phyloP scores from a whole-genome alignment of 2,113 vertebrate genomes.

The Actenoides lindsayi region DNA sequence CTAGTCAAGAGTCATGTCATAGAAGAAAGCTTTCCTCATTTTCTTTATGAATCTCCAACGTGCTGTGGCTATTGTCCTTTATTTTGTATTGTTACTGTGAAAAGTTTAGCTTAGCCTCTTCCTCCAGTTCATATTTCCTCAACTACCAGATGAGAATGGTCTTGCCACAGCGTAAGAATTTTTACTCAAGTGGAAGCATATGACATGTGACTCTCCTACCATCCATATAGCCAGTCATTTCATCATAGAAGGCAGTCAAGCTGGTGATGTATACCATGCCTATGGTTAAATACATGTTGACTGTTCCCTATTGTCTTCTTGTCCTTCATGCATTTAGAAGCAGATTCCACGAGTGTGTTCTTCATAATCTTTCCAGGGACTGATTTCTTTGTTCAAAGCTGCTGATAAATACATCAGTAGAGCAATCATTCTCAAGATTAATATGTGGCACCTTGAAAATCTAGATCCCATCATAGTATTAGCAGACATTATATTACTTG shows the following conservation, averaged over 20 bases:
- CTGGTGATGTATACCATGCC: too few relatives aligned
- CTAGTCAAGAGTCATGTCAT: not conserved
- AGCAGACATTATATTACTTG: not conserved
- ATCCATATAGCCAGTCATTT: not conserved
- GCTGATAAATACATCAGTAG: not conserved
- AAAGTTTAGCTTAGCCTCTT: not conserved
- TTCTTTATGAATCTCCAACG: not conserved
- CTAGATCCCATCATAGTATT: not conserved
- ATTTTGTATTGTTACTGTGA: not conserved
- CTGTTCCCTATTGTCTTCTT: not conserved
- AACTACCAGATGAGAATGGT: not conserved
- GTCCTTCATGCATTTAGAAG: not conserved
- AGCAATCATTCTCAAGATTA: not conserved
- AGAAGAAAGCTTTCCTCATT: not conserved
- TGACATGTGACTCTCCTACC: not conserved
- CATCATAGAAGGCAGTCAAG: not conserved
- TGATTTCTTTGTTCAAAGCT: not conserved
- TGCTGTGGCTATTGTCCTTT: not conserved
- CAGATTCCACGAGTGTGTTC: not conserved
- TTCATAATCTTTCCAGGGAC: not conserved
- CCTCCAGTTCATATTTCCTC: not conserved
- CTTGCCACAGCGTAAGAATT: not conserved
- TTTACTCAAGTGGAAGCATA: not conserved
- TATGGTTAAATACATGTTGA: not conserved
- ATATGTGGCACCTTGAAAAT: constrained; percentile 6